Conservation (phyloP, 2,888 invertebrate species). For the Leucoma salicis region DNA sequence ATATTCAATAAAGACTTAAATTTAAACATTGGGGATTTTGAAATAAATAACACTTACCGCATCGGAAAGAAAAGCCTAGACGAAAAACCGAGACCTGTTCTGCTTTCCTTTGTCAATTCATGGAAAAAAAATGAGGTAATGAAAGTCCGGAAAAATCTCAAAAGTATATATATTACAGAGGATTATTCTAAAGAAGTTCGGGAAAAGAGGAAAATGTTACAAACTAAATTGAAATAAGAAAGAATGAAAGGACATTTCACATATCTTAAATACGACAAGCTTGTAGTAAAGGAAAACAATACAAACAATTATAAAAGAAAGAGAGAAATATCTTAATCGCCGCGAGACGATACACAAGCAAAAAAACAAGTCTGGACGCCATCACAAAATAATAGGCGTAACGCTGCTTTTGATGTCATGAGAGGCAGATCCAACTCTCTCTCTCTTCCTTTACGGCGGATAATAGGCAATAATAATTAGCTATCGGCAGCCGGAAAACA, state of each 20-base stretch:
- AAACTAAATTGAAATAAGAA: conserved; percentile 2
- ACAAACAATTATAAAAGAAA: conserved; percentile 12
- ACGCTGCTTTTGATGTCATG: not conserved
- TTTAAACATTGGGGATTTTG: not conserved
- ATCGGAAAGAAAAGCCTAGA: not conserved
- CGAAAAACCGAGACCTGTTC: conserved; percentile 1
- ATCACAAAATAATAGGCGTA: not conserved
- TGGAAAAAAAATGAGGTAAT: conserved; percentile 11
- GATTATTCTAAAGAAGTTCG: conserved; percentile 12
- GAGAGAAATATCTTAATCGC: conserved; percentile 8
- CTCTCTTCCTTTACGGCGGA: not conserved
- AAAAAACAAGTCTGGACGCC: not conserved
- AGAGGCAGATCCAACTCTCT: conserved; percentile 1
- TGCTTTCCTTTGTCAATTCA: conserved; percentile 5
- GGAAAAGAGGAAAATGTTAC: conserved; percentile 13
- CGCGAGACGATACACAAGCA: not conserved
- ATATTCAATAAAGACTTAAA: conserved; percentile 1
- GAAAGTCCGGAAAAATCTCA: conserved; percentile 3
- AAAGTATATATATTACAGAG: conserved; percentile 5
- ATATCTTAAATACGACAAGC: conserved; percentile 10
- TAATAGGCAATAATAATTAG: not conserved
- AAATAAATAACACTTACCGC: not conserved
- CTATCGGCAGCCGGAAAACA: not conserved
- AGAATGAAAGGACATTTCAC: not conserved
- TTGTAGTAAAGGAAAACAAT: conserved; percentile 4